Percentiles rank a stretch among this genome's conserved stretches.
phyloP scores from a whole-genome alignment of 2,113 vertebrate species.

The Phaethon lepturus region DNA sequence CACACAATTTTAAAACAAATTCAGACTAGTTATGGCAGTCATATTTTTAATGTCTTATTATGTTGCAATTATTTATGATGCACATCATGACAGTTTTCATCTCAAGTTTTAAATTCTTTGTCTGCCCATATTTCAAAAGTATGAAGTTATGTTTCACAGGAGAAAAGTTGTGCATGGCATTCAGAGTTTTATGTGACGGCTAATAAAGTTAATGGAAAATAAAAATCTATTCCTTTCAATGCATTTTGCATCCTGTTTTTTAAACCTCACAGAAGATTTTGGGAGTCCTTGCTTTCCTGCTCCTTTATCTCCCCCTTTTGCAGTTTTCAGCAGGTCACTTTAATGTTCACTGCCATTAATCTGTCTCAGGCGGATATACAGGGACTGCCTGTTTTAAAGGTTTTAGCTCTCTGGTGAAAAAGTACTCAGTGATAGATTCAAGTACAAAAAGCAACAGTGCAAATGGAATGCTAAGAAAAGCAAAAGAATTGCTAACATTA shows the following conservation, averaged over 20 bases:
- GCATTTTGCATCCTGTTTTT: neutral
- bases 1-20: neutral
- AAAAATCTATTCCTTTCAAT: neutral
- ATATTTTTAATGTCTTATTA: neutral
- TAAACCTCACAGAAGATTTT: neutral
- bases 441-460: neutral
- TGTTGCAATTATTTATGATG: neutral
- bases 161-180: neutral
- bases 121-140: neutral
- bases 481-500: neutral
- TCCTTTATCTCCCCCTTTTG: neutral
- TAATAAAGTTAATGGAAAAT: neutral
- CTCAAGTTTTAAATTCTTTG: neutral
- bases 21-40: neutral
- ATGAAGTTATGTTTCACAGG: neutral
- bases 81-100: neutral
- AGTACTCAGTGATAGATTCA: neutral
- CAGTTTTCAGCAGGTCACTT: neutral
- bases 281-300: neutral
- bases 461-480: neutral
- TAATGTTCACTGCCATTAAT: neutral
- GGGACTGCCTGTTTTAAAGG: neutral
- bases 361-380: neutral
- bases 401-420: neutral
- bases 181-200: neutral